These are phyloP conservation scores for Hesperophylax magnus DNA, from an alignment of 1,140 invertebrate species.

Conservation along the genomic window DNA sequence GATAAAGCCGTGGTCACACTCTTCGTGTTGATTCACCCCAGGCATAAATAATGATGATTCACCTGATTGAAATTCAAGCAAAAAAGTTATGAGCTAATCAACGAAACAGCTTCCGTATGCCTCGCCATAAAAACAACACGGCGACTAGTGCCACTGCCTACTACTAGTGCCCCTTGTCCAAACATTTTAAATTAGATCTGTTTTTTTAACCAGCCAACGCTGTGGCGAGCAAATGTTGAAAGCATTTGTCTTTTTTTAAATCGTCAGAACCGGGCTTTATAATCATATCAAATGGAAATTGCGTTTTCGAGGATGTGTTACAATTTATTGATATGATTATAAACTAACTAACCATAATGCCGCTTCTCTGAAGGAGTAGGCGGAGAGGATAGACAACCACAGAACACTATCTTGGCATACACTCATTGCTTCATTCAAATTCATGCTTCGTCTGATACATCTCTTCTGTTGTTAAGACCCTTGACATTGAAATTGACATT, in stretches of 20 bases:
- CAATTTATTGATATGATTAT: neutral
- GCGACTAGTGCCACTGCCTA: too few species aligned
- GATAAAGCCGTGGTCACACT: neutral
- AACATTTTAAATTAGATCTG: slow-evolving; percentile 37
- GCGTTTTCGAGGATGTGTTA: neutral
- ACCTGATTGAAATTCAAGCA: slow-evolving; percentile 17
- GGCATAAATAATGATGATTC: slow-evolving; percentile 17
- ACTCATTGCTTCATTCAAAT: too few species aligned
- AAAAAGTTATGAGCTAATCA: slow-evolving; percentile 36
- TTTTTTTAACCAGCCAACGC: neutral
- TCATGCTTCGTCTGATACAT: too few species aligned
- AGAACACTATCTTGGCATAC: too few species aligned
- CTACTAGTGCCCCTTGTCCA: neutral
- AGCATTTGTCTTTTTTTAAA: slow-evolving; percentile 20
- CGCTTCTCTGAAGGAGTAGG: too few species aligned
- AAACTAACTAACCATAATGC: too few species aligned
- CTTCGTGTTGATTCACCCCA: neutral
- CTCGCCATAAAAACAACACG: neutral
- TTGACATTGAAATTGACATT: too few species aligned
- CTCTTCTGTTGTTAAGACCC: too few species aligned
- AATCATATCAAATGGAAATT: neutral
- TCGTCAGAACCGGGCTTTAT: slow-evolving; percentile 19
- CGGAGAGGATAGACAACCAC: too few species aligned
- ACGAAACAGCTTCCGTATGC: slow-evolving; percentile 30
- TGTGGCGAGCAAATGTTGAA: slow-evolving; percentile 22